Evolutionary conservation across 2,797 vertebrate species (phyloP).

Genomic region (Phoebastria nigripes): DNA sequence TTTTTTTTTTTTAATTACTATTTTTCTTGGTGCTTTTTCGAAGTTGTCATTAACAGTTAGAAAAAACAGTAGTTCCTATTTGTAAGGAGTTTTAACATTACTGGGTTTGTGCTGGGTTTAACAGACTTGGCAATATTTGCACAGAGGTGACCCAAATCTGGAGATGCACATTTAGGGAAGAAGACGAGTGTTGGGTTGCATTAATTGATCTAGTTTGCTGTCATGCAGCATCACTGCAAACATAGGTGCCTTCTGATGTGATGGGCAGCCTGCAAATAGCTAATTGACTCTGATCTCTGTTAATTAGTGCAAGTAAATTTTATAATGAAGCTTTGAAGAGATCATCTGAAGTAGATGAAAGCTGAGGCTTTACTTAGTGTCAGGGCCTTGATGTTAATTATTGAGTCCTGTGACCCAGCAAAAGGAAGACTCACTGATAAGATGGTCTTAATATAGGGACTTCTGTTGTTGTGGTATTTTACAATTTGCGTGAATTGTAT

Average conservation of each 20-base stretch:
- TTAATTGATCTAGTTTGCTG: constrained; percentile 76
- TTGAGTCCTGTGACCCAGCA: constrained; percentile 82
- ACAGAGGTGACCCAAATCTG: background rate
- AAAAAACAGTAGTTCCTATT: background rate
- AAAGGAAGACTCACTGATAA: constrained; percentile 72
- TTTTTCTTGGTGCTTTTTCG: background rate
- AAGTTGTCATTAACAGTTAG: background rate
- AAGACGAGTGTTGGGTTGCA: background rate
- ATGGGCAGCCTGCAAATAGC: constrained; percentile 78
- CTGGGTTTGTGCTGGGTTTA: background rate
- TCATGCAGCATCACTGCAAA: constrained; percentile 82
- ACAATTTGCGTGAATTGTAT: background rate
- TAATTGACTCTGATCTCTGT: constrained; percentile 83
- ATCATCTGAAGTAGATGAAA: constrained; percentile 87
- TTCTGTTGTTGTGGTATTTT: background rate
- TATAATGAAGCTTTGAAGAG: constrained; percentile 86
- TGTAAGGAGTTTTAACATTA: background rate
- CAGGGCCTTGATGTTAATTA: constrained; percentile 80
- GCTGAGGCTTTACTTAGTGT: constrained; percentile 80
- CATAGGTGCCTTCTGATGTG: constrained; percentile 80
- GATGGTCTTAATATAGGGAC: constrained; percentile 25
- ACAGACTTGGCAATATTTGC: background rate
- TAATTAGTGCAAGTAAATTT: constrained; percentile 87
- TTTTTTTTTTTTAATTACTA: background rate
- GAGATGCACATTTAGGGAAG: background rate